A percentile compares a stretch with the other conserved stretches of the same genome.
These are phyloP conservation scores for Ctenoplectra terminalis DNA, from an alignment of 1,140 invertebrate species.

Conservation along the genomic window DNA sequence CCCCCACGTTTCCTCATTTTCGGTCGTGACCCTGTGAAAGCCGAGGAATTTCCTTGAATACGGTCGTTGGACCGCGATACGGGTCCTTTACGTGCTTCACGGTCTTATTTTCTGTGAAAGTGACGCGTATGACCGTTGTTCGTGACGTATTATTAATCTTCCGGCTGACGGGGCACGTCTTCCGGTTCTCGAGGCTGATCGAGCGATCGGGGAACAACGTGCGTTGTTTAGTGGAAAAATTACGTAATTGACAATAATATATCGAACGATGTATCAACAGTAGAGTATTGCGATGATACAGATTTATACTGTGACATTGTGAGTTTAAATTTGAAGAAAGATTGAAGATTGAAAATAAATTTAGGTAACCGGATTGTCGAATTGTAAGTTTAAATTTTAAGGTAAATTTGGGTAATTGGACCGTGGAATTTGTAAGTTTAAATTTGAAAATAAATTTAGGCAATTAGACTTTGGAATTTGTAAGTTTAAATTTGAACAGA, in stretches of 20 bases:
- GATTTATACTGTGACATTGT: no score
- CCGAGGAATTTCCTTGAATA: constrained; percentile 10
- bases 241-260: not conserved
- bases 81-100: not conserved
- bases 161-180: not conserved
- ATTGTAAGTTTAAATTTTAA: no score
- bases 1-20: not conserved
- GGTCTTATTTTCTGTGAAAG: constrained; percentile 17
- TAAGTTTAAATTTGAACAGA: not conserved
- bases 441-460: no score
- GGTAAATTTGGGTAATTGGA: no score
- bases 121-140: not conserved
- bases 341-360: not conserved
- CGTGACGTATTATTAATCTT: not conserved
- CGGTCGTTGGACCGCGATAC: not conserved
- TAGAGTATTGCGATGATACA: no score
- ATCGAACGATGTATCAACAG: not conserved
- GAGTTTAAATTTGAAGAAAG: not conserved
- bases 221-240: not conserved
- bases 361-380: no score
- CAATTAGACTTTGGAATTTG: no score
- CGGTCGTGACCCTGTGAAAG: not conserved
- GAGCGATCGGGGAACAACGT: not conserved
- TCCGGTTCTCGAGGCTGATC: not conserved
- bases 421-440: no score